These are phyloP conservation scores for Diarsia rubi DNA, from an alignment of 2,888 invertebrate species.

Conservation along the genomic window DNA sequence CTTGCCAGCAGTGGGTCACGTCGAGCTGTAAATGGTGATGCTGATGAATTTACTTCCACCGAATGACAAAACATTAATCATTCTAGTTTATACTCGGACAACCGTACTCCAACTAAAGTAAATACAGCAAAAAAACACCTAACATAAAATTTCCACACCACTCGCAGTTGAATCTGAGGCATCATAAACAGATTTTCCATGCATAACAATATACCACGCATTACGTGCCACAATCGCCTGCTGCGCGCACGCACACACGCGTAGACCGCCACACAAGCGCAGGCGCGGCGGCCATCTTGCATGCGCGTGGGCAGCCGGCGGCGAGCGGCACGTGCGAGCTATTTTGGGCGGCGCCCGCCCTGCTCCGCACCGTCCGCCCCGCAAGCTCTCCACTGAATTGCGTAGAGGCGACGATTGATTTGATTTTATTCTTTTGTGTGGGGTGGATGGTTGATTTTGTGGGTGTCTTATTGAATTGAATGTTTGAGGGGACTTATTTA, in stretches of 20 bases:
- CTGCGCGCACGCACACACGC: conserved; percentile 80
- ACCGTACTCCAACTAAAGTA: neutral
- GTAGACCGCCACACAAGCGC: conserved; percentile 74
- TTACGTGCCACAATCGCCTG: conserved; percentile 70
- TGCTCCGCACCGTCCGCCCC: conserved; percentile 68
- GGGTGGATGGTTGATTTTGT: conserved; percentile 43
- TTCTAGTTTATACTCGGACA: neutral
- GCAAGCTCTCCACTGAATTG: conserved; percentile 64
- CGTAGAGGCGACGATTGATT: conserved; percentile 73
- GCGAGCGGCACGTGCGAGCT: conserved; percentile 89
- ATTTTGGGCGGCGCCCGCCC: conserved; percentile 89
- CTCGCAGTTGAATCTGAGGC: conserved; percentile 48
- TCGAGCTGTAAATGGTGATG: too few relatives aligned
- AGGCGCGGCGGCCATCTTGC: conserved; percentile 86
- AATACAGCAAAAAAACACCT: conserved; percentile 8
- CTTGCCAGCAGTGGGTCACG: too few relatives aligned
- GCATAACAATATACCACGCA: conserved; percentile 68
- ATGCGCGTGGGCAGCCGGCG: conserved; percentile 88
- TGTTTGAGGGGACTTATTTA: neutral
- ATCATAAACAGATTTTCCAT: conserved; percentile 67
- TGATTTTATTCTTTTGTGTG: conserved; percentile 69
- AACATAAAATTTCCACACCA: conserved; percentile 41
- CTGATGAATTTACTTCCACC: neutral
- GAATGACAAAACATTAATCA: neutral
- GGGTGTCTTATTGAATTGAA: neutral